Conservation (phyloP, 2,797 vertebrate species). For the Peromyscus melanophrys region DNA sequence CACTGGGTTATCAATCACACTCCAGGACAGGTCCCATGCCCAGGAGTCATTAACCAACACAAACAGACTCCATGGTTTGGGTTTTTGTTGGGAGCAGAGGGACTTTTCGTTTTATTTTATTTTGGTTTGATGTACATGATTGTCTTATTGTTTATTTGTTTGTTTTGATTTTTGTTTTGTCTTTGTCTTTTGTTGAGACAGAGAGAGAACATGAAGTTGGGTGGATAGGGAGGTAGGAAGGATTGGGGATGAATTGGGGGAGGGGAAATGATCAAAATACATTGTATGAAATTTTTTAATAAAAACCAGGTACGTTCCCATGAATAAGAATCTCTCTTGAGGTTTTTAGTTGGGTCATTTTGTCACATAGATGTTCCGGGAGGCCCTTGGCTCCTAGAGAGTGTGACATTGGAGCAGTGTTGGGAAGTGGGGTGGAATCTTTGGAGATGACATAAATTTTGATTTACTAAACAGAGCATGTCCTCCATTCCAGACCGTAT, state of each 20-base stretch:
- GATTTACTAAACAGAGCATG: slow-evolving; percentile 49
- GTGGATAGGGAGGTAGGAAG: background rate
- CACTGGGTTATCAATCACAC: background rate
- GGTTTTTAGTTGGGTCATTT: background rate
- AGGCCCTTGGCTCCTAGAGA: background rate
- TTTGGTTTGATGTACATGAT: background rate
- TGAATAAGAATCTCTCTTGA: slow-evolving; percentile 21
- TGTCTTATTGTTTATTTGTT: background rate
- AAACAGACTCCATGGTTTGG: background rate
- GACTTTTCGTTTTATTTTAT: background rate
- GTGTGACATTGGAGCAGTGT: background rate
- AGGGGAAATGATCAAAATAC: background rate
- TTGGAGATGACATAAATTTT: slow-evolving; percentile 49
- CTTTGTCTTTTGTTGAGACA: background rate
- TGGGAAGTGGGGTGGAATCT: background rate
- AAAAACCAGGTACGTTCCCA: background rate
- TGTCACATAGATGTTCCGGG: background rate
- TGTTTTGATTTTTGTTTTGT: background rate
- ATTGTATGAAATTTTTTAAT: background rate
- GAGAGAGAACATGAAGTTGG: background rate
- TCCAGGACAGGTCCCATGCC: background rate
- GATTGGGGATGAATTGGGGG: background rate
- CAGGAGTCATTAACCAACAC: background rate
- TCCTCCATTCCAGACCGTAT: slow-evolving; percentile 15
- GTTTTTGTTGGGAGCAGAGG: background rate